A percentile compares a stretch with the other conserved stretches of the same genome.
These are phyloP conservation scores for Danio jaintianensis DNA, from an alignment of 2,797 vertebrate species.

Conservation along the genomic window DNA sequence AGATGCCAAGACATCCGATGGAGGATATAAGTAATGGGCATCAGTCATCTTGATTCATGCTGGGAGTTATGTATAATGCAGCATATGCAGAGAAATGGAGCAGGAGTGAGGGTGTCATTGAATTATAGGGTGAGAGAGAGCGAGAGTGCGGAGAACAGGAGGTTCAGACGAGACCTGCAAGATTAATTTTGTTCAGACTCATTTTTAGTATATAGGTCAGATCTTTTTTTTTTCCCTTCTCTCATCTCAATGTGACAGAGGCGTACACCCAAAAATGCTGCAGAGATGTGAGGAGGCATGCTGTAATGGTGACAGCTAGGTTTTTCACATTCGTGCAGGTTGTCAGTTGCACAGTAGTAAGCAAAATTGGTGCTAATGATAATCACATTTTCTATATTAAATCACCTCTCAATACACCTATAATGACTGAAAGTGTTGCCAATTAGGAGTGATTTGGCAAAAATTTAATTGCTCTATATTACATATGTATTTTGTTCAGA, in stretches of 20 bases:
- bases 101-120: slow-evolving; percentile 25
- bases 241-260: slow-evolving; percentile 58
- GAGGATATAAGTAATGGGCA: slow-evolving; percentile 9
- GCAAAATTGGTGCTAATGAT: no score
- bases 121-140: slow-evolving; percentile 20
- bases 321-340: slow-evolving; percentile 7
- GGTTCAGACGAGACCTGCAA: slow-evolving; percentile 55
- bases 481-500: no score
- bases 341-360: background rate
- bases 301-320: slow-evolving; percentile 2
- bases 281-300: slow-evolving; percentile 10
- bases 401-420: background rate
- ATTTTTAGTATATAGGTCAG: slow-evolving; percentile 71
- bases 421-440: background rate
- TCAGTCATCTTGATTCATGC: slow-evolving; percentile 19
- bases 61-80: slow-evolving; percentile 25
- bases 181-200: slow-evolving; percentile 53
- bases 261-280: slow-evolving; percentile 24
- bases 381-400: background rate
- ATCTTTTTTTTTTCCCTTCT: slow-evolving; percentile 24
- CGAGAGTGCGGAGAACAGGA: background rate
- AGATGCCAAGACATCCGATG: slow-evolving; percentile 11
- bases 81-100: slow-evolving; percentile 34
- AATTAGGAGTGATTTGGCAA: background rate
- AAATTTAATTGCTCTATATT: no score